These are phyloP conservation scores for Zhuqinia jingwanae DNA, from an alignment of 2,888 invertebrate genomes.

Conservation along the genomic window DNA sequence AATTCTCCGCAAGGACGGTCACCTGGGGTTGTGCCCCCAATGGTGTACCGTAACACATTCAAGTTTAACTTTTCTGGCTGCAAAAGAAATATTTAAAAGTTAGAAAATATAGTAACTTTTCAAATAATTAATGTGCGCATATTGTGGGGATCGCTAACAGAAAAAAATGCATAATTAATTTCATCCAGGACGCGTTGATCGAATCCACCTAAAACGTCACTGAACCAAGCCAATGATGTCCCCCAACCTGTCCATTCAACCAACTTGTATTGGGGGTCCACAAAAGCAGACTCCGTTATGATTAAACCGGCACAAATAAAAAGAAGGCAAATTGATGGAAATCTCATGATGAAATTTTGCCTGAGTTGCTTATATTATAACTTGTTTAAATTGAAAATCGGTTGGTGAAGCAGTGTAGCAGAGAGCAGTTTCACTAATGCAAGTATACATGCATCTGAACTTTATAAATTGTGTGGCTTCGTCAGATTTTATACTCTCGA, in stretches of 20 bases:
- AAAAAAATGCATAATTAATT: conserved; percentile 71
- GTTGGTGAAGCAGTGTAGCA: too few relatives aligned
- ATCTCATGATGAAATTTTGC: neutral
- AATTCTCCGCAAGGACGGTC: conserved; percentile 68
- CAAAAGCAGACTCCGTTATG: conserved; percentile 53
- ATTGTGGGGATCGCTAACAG: too few relatives aligned
- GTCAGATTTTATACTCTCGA: too few relatives aligned
- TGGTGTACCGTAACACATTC: conserved; percentile 73
- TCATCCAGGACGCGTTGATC: conserved; percentile 70
- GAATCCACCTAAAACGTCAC: conserved; percentile 72
- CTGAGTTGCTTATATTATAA: too few relatives aligned
- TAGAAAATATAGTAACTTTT: neutral
- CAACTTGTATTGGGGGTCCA: conserved; percentile 67
- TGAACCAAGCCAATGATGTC: conserved; percentile 73
- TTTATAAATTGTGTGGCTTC: too few relatives aligned
- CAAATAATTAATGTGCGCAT: conserved; percentile 5
- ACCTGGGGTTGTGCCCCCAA: conserved; percentile 75
- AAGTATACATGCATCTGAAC: too few relatives aligned
- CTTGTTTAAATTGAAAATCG: too few relatives aligned
- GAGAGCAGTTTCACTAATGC: too few relatives aligned
- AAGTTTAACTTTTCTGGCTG: conserved; percentile 72
- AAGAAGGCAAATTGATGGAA: too few relatives aligned
- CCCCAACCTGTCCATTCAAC: conserved; percentile 76
- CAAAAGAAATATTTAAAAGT: neutral
- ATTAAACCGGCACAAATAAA: neutral